These are phyloP conservation scores for Ectropis grisescens DNA, from an alignment of 1,140 invertebrate species.

Conservation along the genomic window DNA sequence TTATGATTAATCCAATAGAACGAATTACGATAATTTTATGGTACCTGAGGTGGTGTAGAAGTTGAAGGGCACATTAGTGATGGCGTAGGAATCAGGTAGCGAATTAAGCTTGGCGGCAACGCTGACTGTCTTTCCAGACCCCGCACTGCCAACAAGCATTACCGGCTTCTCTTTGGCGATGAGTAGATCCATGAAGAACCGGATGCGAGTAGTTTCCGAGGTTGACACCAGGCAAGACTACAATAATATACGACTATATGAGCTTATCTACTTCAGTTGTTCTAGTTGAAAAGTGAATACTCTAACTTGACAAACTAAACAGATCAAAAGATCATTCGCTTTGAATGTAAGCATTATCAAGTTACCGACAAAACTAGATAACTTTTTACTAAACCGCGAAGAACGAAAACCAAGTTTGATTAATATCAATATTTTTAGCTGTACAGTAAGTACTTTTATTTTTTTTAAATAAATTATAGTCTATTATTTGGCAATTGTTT, in stretches of 20 bases:
- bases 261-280: too few relatives aligned
- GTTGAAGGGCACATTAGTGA: slow-evolving; percentile 94
- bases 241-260: slow-evolving; percentile 16
- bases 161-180: slow-evolving; percentile 86
- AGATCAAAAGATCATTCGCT: too few relatives aligned
- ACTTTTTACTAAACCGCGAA: too few relatives aligned
- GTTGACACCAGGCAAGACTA: slow-evolving; percentile 84
- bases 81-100: slow-evolving; percentile 82
- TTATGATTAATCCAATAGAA: background rate
- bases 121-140: slow-evolving; percentile 89
- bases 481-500: too few relatives aligned
- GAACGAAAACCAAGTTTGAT: too few relatives aligned
- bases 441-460: too few relatives aligned
- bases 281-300: too few relatives aligned
- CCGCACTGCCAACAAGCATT: slow-evolving; percentile 92
- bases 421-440: too few relatives aligned
- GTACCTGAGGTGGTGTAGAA: slow-evolving; percentile 94
- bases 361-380: too few relatives aligned
- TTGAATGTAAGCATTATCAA: too few relatives aligned
- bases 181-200: slow-evolving; percentile 91
- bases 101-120: slow-evolving; percentile 85
- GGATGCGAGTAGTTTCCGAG: slow-evolving; percentile 88
- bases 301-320: too few relatives aligned
- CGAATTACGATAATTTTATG: slow-evolving; percentile 1
- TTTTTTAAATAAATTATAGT: too few relatives aligned